These are phyloP conservation scores for Ciona savignyi DNA, from an alignment of 23 tunicate genomes.

Conservation along the genomic window DNA sequence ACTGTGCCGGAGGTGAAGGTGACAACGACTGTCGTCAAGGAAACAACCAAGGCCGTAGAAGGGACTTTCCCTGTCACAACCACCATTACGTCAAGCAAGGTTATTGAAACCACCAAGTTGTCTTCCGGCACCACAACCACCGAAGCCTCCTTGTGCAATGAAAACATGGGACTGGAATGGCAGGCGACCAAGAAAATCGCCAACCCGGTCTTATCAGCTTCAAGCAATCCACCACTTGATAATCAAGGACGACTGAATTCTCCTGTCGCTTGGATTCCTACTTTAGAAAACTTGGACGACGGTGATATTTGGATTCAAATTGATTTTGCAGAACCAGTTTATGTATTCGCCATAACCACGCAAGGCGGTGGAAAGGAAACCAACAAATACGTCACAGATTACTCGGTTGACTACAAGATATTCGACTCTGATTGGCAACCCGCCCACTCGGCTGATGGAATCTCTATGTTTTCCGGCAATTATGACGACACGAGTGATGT, in stretches of 20 bases:
- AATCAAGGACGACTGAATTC: background rate
- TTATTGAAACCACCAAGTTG: background rate
- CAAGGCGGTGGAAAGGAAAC: conserved; percentile 44
- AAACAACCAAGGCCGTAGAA: conserved; percentile 10
- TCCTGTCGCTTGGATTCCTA: conserved; percentile 18
- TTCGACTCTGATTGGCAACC: conserved; percentile 2
- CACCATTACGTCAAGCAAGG: background rate
- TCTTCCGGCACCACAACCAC: conserved; percentile 32
- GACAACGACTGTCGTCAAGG: conserved; percentile 45
- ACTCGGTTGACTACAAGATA: conserved; percentile 16
- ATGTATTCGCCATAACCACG: conserved; percentile 21
- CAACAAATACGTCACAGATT: conserved; percentile 42
- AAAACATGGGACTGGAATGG: conserved; percentile 55
- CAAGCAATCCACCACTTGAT: conserved; percentile 24
- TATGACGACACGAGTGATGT: conserved; percentile 13
- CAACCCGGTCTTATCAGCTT: conserved; percentile 41
- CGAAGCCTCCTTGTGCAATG: conserved; percentile 28
- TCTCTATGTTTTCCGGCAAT: conserved; percentile 27
- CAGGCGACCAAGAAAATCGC: conserved; percentile 25
- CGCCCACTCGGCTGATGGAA: background rate
- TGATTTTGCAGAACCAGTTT: conserved; percentile 41
- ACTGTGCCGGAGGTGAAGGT: conserved; percentile 28
- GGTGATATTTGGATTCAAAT: conserved; percentile 51
- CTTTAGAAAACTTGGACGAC: conserved; percentile 17
- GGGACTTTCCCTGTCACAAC: background rate